phyloP scores from a whole-genome alignment of 2,113 vertebrate species.

The Bungarus multicinctus region DNA sequence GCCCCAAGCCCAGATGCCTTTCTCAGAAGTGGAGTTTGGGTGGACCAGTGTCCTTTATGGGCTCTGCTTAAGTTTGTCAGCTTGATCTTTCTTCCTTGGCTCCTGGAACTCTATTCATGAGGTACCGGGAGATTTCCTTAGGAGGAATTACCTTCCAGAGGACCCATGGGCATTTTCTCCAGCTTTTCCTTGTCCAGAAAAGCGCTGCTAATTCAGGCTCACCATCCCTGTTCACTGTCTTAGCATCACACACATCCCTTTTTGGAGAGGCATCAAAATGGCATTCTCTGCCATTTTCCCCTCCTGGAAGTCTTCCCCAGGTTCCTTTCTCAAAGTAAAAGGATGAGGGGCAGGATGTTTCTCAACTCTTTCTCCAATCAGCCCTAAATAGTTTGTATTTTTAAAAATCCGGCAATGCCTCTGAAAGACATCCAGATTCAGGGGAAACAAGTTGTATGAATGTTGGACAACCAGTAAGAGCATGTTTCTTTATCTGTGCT shows the following conservation, averaged over 20 bases:
- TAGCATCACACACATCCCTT: neutral
- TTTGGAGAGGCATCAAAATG: neutral
- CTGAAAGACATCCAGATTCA: neutral
- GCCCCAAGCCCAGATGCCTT: neutral
- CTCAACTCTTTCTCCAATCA: neutral
- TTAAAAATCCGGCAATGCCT: neutral
- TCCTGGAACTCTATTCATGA: neutral
- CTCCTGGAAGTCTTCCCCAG: neutral
- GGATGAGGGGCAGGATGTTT: neutral
- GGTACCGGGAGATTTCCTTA: neutral
- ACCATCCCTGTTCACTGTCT: neutral
- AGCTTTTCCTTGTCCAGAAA: neutral
- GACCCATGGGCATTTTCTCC: neutral
- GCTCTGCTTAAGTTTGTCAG: neutral
- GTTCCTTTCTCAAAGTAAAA: neutral
- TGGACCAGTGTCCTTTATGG: neutral
- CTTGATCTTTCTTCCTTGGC: neutral
- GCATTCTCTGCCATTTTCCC: neutral
- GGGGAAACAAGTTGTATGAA: neutral
- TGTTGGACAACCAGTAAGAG: neutral
- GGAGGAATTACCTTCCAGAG: neutral
- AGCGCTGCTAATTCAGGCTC: neutral
- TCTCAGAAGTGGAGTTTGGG: neutral
- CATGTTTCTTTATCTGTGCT: neutral
- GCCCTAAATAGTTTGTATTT: neutral